Evolutionary conservation across 1,140 invertebrate species (phyloP), one percentile per base, ranked within the genome.

Genomic region (Pygmarrhopalites habei): DNA sequence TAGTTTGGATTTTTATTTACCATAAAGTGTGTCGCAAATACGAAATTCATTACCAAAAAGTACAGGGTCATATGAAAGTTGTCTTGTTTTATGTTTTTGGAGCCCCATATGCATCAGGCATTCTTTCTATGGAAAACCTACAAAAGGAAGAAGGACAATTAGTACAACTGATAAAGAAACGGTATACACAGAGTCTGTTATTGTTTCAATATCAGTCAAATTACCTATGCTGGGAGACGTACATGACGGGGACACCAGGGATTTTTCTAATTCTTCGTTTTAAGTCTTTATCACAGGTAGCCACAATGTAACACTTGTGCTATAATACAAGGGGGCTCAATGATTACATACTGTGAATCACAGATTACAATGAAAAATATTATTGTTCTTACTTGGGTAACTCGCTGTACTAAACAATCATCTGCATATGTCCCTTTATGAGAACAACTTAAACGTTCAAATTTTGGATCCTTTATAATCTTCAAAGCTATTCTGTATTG

Each of bases 381-480:
- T 58, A 47, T 12, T 26, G n/a, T 30, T 30, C 65, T 74, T 77
- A 88, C 87, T 77, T 89, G 91, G 19, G 87, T 95, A 3, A 99
- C 88, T 74, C 95, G 82, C 73, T 99, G 88, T 1, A 99, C 92
- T 57, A 99, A 78, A 77, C 97, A 99, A 77, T 99, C 96, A 81
- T 99, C 97, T 68, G 97, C 96, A 81, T 99, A 99, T 1, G 93
- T 98, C 43, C 97, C 97, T 78, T 96, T 97, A 77, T 99, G 97
- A 69, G 91, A 77, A 79, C 97, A 99, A 51, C 87, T 82, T 43
- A 99, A 81, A 61, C 92, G 82, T 77, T 98, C 87, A 79, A 99
- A 97, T 43, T 95, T 77, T 1, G 90, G 84, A 79, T 99, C 96
- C 77, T 95, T 98, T 19, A 95, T 89, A 60, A 99, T 96, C 74